Evolutionary conservation across 1,140 invertebrate genomes (phyloP), one percentile per base, ranked within the genome.

Genomic region (Drosophila eugracilis): DNA sequence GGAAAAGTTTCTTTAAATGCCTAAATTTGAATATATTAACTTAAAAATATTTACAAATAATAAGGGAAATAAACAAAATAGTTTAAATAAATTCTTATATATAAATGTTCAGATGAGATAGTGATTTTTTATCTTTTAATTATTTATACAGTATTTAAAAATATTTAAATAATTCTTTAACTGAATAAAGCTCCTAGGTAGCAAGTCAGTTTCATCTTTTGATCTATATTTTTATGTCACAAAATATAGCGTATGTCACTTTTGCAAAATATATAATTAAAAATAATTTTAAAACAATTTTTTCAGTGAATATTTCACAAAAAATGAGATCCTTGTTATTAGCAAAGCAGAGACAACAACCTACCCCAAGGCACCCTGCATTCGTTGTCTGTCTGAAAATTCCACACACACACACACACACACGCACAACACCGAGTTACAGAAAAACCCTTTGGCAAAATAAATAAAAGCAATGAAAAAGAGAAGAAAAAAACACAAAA

Each of bases 361-460:
- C 36, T 34, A n/a, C 36, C 67, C 62, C 5, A 19, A 19, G 67
- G 55, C 69, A 34, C 37, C 37, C 19, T 37, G 36, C 44, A 14
- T 28, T 54, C 21, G 6, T 17, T 58, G 54, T 50, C 57, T 48
- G 59, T 41, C 36, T 21, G 42, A 44, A 67, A 52, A 42, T 22
- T 42, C 19, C 17, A 30, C 59, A 50, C 45, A 17, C 45, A 37
- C 36, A 52, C 57, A 52, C 36, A 32, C 21, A 60, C 45, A 17
- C 45, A 37, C 36, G 42, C 57, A 52, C 36, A 32, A 22, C 45
- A 39, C 30, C 17, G 6, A 62, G 60, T 37, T 65, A 65, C 60
- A 65, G 42, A 45, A 53, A 74, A 62, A 59, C 73, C 78, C 73
- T 81, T 81, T 80, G 72, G 77, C 66, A 44, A 72, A 47, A 65